A percentile compares a stretch with the other conserved stretches of the same genome.
phyloP scores from a whole-genome alignment of 2,888 invertebrate genomes.

The Galerucella calmariensis region DNA sequence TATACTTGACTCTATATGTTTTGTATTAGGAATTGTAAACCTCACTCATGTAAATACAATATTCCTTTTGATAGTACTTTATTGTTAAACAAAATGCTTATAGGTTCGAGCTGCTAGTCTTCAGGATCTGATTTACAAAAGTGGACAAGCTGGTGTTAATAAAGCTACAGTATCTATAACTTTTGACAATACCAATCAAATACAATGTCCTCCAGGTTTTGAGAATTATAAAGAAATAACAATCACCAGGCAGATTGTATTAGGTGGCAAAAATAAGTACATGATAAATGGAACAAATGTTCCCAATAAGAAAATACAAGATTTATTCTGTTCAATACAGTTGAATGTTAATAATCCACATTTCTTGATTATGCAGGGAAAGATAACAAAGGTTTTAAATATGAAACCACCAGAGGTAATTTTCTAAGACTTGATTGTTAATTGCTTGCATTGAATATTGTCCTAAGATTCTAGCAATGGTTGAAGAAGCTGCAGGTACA shows the following conservation, averaged over 20 bases:
- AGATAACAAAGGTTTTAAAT: slow-evolving; percentile 97
- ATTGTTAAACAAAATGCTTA: background rate
- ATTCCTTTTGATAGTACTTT: background rate
- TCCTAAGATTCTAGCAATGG: slow-evolving; percentile 88
- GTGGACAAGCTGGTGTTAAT: slow-evolving; percentile 95
- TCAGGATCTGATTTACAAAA: slow-evolving; percentile 97
- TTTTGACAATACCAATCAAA: slow-evolving; percentile 90
- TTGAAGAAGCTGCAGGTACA: slow-evolving; percentile 99
- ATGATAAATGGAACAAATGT: slow-evolving; percentile 93
- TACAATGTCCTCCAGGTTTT: slow-evolving; percentile 89
- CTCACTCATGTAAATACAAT: slow-evolving; percentile 77
- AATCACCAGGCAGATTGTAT: slow-evolving; percentile 88
- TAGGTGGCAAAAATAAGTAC: slow-evolving; percentile 93
- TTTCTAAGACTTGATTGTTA: slow-evolving; percentile 15
- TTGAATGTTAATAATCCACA: slow-evolving; percentile 99
- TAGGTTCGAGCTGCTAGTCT: slow-evolving; percentile 91
- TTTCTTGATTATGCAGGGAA: slow-evolving; percentile 99
- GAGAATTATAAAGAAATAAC: slow-evolving; percentile 91
- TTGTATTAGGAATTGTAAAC: slow-evolving; percentile 95
- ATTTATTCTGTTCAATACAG: slow-evolving; percentile 96
- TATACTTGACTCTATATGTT: slow-evolving; percentile 97
- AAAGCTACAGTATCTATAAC: slow-evolving; percentile 96
- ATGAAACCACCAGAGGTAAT: slow-evolving; percentile 97
- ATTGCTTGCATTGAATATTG: slow-evolving; percentile 14
- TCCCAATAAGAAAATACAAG: slow-evolving; percentile 89